These are phyloP conservation scores for Motacilla alba DNA, from an alignment of 2,113 vertebrate genomes.

Conservation along the genomic window DNA sequence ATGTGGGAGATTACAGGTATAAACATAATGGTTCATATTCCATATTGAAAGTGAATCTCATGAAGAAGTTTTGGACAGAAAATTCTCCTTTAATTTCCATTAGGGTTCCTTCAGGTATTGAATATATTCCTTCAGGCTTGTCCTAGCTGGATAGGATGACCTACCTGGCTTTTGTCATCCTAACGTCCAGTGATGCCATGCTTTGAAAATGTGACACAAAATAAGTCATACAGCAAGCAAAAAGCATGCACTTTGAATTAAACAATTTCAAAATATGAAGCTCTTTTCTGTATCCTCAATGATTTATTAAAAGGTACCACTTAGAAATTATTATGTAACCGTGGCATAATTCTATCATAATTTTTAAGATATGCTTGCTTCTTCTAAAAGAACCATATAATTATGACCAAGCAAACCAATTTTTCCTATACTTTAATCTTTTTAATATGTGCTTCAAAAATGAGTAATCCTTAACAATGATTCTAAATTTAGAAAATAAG, in stretches of 20 bases:
- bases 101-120: background rate
- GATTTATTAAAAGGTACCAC: background rate
- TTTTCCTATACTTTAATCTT: slow-evolving; percentile 12
- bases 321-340: slow-evolving; percentile 28
- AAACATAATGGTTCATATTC: background rate
- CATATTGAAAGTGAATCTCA: background rate
- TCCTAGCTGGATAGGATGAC: background rate
- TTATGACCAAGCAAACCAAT: slow-evolving; percentile 13
- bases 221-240: background rate
- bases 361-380: background rate
- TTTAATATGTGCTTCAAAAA: slow-evolving; percentile 4
- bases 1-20: background rate
- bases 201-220: background rate
- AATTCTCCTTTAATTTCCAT: background rate
- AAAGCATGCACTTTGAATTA: background rate
- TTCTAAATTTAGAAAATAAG: slow-evolving; percentile 43
- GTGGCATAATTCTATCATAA: background rate
- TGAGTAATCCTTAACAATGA: slow-evolving; percentile 24
- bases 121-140: background rate
- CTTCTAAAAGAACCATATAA: slow-evolving; percentile 20
- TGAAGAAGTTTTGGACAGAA: background rate
- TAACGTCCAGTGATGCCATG: background rate
- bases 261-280: background rate
- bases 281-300: background rate
- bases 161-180: background rate